A percentile compares a stretch with the other conserved stretches of the same genome.
Conservation (phyloP, 1,140 invertebrate species). For the Hetaerina americana region DNA sequence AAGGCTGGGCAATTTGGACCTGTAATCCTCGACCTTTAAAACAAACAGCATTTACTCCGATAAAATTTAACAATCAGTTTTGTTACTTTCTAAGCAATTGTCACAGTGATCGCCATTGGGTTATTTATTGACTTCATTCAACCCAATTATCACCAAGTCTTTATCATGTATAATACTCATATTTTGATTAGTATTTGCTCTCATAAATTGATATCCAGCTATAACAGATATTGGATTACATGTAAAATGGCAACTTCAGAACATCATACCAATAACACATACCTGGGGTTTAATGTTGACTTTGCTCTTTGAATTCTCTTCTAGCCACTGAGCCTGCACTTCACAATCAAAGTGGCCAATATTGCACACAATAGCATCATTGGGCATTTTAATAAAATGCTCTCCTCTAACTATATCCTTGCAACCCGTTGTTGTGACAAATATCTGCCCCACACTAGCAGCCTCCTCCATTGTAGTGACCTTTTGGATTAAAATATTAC, state of each 20-base stretch:
- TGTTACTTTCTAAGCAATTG: too few species aligned
- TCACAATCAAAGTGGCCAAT: constrained; percentile 99
- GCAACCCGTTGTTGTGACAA: constrained; percentile 97
- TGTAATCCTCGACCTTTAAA: too few species aligned
- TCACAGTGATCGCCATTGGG: too few species aligned
- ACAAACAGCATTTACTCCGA: too few species aligned
- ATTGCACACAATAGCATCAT: constrained; percentile 97
- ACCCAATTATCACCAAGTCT: too few species aligned
- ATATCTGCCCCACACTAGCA: constrained; percentile 81
- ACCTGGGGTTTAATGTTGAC: constrained; percentile 94
- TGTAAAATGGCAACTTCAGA: neutral
- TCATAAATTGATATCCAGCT: neutral
- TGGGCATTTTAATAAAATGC: constrained; percentile 85
- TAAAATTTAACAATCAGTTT: too few species aligned
- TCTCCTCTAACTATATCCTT: constrained; percentile 80
- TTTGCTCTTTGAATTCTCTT: constrained; percentile 83
- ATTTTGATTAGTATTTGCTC: neutral
- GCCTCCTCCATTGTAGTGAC: constrained; percentile 97
- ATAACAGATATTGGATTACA: neutral
- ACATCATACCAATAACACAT: constrained; percentile 9
- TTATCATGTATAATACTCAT: too few species aligned
- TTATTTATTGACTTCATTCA: too few species aligned
- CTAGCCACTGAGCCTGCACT: constrained; percentile 93
- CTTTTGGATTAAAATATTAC: too few species aligned
- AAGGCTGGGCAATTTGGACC: too few species aligned